These are phyloP conservation scores for Hydrolagus affinis DNA, from an alignment of 2,113 vertebrate species.

Conservation along the genomic window DNA sequence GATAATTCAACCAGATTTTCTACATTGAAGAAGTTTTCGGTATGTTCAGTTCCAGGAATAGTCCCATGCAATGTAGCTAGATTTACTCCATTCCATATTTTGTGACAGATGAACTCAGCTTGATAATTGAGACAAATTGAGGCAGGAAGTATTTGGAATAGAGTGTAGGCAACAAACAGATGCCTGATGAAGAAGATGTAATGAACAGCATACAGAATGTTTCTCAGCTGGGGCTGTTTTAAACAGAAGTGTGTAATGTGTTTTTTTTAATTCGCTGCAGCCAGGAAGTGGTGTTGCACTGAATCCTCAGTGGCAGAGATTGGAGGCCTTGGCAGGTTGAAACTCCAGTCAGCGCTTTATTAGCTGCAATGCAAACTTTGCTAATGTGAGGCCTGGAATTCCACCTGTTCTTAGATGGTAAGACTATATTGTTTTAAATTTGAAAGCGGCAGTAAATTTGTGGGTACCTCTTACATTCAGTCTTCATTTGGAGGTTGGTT, in stretches of 20 bases:
- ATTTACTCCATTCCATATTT: not conserved
- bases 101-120: not conserved
- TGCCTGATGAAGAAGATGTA: not conserved
- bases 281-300: not conserved
- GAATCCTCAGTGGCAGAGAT: too few species aligned
- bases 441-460: too few species aligned
- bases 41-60: not conserved
- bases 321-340: too few species aligned
- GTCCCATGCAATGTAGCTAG: not conserved
- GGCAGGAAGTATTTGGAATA: not conserved
- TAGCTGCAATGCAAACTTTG: too few species aligned
- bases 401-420: too few species aligned
- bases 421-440: too few species aligned
- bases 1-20: too few species aligned
- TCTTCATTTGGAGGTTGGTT: too few species aligned
- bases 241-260: not conserved
- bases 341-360: too few species aligned
- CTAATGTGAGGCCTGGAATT: too few species aligned
- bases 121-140: not conserved
- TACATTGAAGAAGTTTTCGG: not conserved
- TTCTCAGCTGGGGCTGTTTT: not conserved
- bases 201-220: not conserved
- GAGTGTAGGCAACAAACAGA: not conserved
- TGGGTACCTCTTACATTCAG: too few species aligned
- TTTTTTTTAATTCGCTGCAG: not conserved